Evolutionary conservation across 2,888 invertebrate species (phyloP), one percentile per base, ranked within the genome.

Genomic region (Halictus quadricinctus): DNA sequence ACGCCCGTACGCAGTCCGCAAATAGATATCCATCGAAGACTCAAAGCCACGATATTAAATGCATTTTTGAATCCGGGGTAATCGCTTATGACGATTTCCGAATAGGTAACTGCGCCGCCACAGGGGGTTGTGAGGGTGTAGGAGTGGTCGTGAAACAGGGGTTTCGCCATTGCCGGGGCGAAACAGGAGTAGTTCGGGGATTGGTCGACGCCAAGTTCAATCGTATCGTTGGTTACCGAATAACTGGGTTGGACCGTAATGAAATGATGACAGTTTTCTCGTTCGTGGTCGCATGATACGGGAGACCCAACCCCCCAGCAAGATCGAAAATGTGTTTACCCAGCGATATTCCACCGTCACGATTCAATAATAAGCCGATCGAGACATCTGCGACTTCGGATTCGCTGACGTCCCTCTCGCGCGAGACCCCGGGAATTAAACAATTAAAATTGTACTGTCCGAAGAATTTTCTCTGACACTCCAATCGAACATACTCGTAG

Each of bases 251-350:
- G 21, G 58, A 58, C 43, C 46, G 76, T 77, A 83, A 83, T 70
- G 76, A 76, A 83, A 81, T 81, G 81, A 83, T 76, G 66, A 58
- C 73, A 81, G 76, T 81, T 81, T 81, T 81, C 76, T 83, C 76
- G 54, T 80, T 29, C 72, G 66, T 81, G 76, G 81, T 54, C 74
- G 73, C 48, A 74, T 43, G 76, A 81, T 79, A 76, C 81, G 58
- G 46, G 60, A 36, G 36, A 43, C 15, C 48, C 54, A 3, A 7
- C 21, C 15, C 36, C 48, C 25, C 72, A 15, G 12, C 29, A 72
- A 76, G 80, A 50, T 77, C 73, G 76, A 81, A 80, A 83, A 83
- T 83, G 72, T 83, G 73, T 83, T 83, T 83, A 76, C 66, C 54
- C 72, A 50, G 15, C 29, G n/a, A 64, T 66, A 50, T 76, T 66